phyloP scores from a whole-genome alignment of 1,140 invertebrate genomes.

The Zophobas atratus region DNA sequence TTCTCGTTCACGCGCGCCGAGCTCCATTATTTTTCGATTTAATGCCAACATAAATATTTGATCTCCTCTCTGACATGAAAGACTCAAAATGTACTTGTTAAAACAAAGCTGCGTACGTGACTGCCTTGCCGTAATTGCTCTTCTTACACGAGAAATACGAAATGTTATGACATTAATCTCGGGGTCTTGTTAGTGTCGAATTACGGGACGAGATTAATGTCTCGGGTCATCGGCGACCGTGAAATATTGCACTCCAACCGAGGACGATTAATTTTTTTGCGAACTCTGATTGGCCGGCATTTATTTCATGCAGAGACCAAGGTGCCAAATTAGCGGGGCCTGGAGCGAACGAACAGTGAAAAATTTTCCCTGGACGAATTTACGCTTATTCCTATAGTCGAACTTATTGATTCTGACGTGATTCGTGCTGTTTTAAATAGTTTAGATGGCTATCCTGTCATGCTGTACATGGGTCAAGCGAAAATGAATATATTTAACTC shows the following conservation, averaged over 20 bases:
- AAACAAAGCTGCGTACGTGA: conserved; percentile 11
- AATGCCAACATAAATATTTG: conserved; percentile 43
- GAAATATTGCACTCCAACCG: not conserved
- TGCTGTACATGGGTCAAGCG: too few relatives aligned
- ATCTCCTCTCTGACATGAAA: conserved; percentile 22
- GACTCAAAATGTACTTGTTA: conserved; percentile 32
- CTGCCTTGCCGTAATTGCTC: conserved; percentile 8
- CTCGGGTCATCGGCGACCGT: not conserved
- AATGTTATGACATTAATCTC: conserved; percentile 26
- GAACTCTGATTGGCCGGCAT: too few relatives aligned
- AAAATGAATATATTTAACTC: too few relatives aligned
- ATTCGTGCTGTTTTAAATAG: too few relatives aligned
- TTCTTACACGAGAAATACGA: conserved; percentile 21
- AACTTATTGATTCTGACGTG: too few relatives aligned
- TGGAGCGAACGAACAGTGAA: too few relatives aligned
- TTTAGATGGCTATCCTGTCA: too few relatives aligned
- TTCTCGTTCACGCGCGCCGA: conserved; percentile 8
- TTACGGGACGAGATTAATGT: not conserved
- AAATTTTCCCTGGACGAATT: too few relatives aligned
- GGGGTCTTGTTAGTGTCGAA: conserved; percentile 4
- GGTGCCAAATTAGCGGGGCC: too few relatives aligned
- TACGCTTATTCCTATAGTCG: too few relatives aligned
- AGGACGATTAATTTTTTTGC: not conserved
- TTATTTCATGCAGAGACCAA: too few relatives aligned
- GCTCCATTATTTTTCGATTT: conserved; percentile 32